Conservation (phyloP, 2,797 vertebrate genomes). For the Syngnathus acus region DNA sequence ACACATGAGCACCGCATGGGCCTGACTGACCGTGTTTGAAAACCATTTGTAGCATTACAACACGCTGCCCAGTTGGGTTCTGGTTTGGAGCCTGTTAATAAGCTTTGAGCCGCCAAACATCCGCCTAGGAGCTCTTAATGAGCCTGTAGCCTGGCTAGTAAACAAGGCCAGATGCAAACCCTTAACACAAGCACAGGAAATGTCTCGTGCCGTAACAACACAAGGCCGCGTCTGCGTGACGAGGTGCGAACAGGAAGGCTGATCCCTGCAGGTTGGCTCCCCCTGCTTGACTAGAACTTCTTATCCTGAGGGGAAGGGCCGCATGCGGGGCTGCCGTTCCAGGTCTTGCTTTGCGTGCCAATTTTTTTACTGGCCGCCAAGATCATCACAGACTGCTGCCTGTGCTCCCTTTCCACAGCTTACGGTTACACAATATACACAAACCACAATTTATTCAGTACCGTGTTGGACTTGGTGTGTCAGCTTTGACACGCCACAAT, state of each 20-base stretch:
- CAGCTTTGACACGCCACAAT: slow-evolving; percentile 61
- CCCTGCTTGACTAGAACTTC: slow-evolving; percentile 54
- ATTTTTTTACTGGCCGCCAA: slow-evolving; percentile 58
- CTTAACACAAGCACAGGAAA: slow-evolving; percentile 72
- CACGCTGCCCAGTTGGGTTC: slow-evolving; percentile 62
- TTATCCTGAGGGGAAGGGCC: slow-evolving; percentile 55
- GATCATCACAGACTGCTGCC: slow-evolving; percentile 66
- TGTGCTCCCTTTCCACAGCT: slow-evolving; percentile 62
- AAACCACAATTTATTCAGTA: slow-evolving; percentile 69
- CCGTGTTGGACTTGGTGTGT: slow-evolving; percentile 58
- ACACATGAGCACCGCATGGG: slow-evolving; percentile 28
- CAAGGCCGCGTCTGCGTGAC: slow-evolving; percentile 52
- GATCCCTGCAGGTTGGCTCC: slow-evolving; percentile 61
- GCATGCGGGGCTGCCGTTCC: slow-evolving; percentile 55
- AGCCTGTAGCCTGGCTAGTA: slow-evolving; percentile 58
- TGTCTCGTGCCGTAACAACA: slow-evolving; percentile 68
- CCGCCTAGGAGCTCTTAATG: slow-evolving; percentile 59
- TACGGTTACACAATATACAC: slow-evolving; percentile 70
- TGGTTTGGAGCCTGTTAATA: slow-evolving; percentile 66
- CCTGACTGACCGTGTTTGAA: slow-evolving; percentile 37
- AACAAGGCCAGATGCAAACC: slow-evolving; percentile 73
- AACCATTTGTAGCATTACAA: slow-evolving; percentile 29
- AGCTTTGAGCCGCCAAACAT: slow-evolving; percentile 51
- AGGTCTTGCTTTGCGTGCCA: slow-evolving; percentile 49
- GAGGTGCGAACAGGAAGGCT: slow-evolving; percentile 69